These are phyloP conservation scores for Pitangus sulphuratus DNA, from an alignment of 2,797 vertebrate genomes.

Conservation along the genomic window DNA sequence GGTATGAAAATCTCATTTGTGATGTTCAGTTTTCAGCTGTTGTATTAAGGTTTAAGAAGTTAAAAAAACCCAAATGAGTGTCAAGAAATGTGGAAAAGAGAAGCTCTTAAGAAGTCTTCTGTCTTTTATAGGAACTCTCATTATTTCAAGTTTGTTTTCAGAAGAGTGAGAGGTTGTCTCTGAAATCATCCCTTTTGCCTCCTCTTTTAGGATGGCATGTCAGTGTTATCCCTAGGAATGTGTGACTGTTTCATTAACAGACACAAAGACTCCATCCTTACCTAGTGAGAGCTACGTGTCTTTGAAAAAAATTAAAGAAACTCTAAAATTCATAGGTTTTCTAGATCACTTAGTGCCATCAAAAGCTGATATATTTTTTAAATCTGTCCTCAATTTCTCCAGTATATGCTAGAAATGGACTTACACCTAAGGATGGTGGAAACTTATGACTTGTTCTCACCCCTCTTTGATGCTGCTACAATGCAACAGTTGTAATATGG, in stretches of 20 bases:
- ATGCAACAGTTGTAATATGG: neutral
- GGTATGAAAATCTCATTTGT: neutral
- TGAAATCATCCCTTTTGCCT: neutral
- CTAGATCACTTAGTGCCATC: neutral
- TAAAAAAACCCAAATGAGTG: neutral
- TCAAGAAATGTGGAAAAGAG: neutral
- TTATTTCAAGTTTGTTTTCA: neutral
- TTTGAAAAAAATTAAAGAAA: neutral
- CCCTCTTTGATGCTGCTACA: neutral
- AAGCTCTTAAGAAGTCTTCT: neutral
- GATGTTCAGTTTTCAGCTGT: neutral
- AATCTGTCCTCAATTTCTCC: neutral
- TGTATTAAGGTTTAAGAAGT: neutral
- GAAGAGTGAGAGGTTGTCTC: neutral
- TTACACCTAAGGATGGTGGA: neutral
- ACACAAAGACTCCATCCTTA: neutral
- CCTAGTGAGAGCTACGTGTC: neutral
- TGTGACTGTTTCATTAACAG: neutral
- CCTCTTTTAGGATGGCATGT: neutral
- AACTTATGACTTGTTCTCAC: neutral
- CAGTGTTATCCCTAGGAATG: neutral
- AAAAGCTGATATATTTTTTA: neutral
- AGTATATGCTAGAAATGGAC: neutral
- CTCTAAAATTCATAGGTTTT: neutral
- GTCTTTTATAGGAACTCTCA: neutral